phyloP scores from a whole-genome alignment of 2,888 invertebrate genomes.

The Agelastica alni region DNA sequence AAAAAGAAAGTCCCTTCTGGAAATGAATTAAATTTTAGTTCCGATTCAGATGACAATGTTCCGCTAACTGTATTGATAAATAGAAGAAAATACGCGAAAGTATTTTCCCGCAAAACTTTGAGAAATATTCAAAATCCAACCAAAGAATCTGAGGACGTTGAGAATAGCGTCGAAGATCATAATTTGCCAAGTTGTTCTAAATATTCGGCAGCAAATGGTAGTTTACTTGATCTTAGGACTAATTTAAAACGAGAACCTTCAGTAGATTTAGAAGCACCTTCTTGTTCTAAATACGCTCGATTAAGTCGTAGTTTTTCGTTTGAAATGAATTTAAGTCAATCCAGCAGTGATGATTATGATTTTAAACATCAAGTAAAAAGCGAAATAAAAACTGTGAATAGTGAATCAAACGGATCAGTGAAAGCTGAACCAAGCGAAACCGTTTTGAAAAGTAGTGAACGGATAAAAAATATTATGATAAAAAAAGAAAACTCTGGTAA shows the following conservation, averaged over 20 bases:
- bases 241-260: conserved; percentile 9
- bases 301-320: background rate
- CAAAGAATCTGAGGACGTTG: conserved; percentile 22
- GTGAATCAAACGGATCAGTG: no score
- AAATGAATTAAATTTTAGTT: conserved; percentile 23
- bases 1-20: conserved; percentile 24
- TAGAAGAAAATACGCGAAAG: background rate
- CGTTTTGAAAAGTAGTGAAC: conserved; percentile 20
- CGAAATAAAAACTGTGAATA: conserved; percentile 29
- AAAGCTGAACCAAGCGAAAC: conserved; percentile 19
- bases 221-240: conserved; percentile 2
- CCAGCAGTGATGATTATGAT: conserved; percentile 21
- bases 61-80: conserved; percentile 20
- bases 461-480: conserved; percentile 30
- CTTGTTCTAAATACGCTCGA: conserved; percentile 28
- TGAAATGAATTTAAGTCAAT: background rate
- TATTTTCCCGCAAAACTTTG: no score
- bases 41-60: conserved; percentile 34
- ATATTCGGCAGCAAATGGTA: conserved; percentile 14
- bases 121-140: background rate
- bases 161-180: background rate
- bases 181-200: conserved; percentile 27
- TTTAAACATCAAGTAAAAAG: conserved; percentile 23
- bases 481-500: conserved; percentile 31
- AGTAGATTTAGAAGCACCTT: conserved; percentile 20